phyloP scores from a whole-genome alignment of 2,888 invertebrate genomes.

The Leucania comma region DNA sequence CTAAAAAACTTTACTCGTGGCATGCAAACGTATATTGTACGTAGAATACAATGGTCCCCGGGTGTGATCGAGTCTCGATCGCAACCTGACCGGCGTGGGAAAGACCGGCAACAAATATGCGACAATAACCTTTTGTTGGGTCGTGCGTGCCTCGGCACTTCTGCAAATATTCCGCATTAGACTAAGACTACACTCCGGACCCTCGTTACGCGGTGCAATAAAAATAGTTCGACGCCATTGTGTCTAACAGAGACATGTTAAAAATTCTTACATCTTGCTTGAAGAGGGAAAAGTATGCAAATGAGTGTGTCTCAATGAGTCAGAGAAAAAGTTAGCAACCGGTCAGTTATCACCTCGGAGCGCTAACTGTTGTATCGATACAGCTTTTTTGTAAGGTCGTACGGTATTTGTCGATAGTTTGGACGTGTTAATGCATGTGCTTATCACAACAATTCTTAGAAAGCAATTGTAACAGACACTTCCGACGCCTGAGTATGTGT shows the following conservation, averaged over 20 bases:
- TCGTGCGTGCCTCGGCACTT: slow-evolving; percentile 68
- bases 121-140: slow-evolving; percentile 83
- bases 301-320: slow-evolving; percentile 75
- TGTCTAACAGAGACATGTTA: slow-evolving; percentile 71
- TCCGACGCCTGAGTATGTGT: slow-evolving; percentile 63
- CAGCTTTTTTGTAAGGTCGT: slow-evolving; percentile 65
- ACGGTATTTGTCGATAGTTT: slow-evolving; percentile 56
- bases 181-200: slow-evolving; percentile 36
- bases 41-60: slow-evolving; percentile 65
- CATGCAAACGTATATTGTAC: slow-evolving; percentile 45
- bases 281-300: slow-evolving; percentile 73
- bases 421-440: slow-evolving; percentile 60
- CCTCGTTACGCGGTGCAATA: slow-evolving; percentile 52
- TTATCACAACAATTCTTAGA: slow-evolving; percentile 62
- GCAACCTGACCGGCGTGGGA: slow-evolving; percentile 80
- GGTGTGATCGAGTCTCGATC: slow-evolving; percentile 62
- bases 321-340: slow-evolving; percentile 75
- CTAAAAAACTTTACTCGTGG: slow-evolving; percentile 20
- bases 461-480: slow-evolving; percentile 65
- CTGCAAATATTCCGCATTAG: slow-evolving; percentile 60
- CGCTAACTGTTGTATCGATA: slow-evolving; percentile 74
- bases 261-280: slow-evolving; percentile 65
- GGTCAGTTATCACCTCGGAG: slow-evolving; percentile 77
- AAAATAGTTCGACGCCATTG: slow-evolving; percentile 68
- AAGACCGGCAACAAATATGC: slow-evolving; percentile 79